Percentiles rank a stretch among this genome's conserved stretches.
These are phyloP conservation scores for Cranoglanis bouderius DNA, from an alignment of 2,113 vertebrate species.

Conservation along the genomic window DNA sequence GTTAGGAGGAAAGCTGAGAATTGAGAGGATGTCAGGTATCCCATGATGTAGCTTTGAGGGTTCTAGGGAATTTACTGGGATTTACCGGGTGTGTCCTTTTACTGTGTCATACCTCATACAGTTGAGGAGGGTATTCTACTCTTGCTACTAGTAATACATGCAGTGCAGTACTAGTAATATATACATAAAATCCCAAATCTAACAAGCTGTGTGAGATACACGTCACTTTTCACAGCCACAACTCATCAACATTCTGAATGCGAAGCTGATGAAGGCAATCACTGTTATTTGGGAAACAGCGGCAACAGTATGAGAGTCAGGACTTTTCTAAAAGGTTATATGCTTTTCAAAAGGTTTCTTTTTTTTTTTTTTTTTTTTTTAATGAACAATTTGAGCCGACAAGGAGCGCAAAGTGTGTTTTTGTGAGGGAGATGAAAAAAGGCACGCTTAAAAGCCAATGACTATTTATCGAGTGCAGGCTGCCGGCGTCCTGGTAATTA, in stretches of 20 bases:
- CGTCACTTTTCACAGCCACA: background rate
- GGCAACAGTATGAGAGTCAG: background rate
- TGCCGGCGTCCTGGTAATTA: conserved; percentile 36
- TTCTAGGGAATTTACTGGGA: no score
- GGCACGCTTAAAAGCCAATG: background rate
- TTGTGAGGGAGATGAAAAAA: conserved; percentile 4
- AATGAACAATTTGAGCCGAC: background rate
- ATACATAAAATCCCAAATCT: no score
- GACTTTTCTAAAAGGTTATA: background rate
- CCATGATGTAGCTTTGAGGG: no score
- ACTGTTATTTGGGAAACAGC: conserved; percentile 55
- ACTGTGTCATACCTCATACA: no score
- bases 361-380: background rate
- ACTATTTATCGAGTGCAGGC: conserved; percentile 18
- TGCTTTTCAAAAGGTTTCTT: conserved; percentile 4
- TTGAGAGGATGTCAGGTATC: no score
- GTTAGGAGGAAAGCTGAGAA: no score
- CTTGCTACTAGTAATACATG: no score
- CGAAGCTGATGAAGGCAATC: conserved; percentile 41
- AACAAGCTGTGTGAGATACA: background rate
- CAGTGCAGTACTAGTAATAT: no score
- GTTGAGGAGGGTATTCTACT: no score
- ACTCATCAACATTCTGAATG: conserved; percentile 43
- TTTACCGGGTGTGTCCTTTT: no score
- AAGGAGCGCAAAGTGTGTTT: background rate